These are phyloP conservation scores for Xerus rutilus DNA, from an alignment of 2,797 vertebrate genomes.

Conservation along the genomic window DNA sequence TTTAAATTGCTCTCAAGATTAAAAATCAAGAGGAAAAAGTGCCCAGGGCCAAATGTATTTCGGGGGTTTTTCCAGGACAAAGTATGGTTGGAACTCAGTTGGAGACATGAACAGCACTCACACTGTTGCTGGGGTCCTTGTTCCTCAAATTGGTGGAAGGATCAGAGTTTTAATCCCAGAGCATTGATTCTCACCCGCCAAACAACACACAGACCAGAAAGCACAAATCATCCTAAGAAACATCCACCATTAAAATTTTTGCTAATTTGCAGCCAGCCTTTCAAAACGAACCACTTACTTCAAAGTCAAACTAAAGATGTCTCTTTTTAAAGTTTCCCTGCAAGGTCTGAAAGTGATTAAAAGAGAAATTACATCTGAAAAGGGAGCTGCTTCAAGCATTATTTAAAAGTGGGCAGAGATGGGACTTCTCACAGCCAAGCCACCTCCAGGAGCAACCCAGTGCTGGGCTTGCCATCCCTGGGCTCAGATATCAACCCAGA, in stretches of 20 bases:
- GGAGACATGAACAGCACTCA: conserved; percentile 39
- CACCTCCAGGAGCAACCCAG: background rate
- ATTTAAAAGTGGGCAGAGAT: conserved; percentile 77
- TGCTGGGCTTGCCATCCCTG: background rate
- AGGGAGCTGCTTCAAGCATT: conserved; percentile 72
- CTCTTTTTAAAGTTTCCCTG: conserved; percentile 66
- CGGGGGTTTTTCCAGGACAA: conserved; percentile 71
- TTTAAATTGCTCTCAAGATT: conserved; percentile 84
- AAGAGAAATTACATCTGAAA: conserved; percentile 70
- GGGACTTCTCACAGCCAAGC: conserved; percentile 71
- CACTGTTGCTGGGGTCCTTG: background rate
- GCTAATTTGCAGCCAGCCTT: conserved; percentile 73
- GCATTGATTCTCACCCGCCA: conserved; percentile 57
- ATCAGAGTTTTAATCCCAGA: conserved; percentile 23
- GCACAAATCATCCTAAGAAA: conserved; percentile 69
- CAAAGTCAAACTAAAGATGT: conserved; percentile 78
- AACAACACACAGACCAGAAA: conserved; percentile 60
- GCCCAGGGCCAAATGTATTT: conserved; percentile 81
- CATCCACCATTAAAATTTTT: conserved; percentile 68
- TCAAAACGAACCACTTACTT: conserved; percentile 76
- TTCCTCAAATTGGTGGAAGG: background rate
- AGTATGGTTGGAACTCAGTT: conserved; percentile 59
- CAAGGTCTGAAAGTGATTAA: conserved; percentile 81
- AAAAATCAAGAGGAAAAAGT: conserved; percentile 81
- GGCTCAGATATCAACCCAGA: conserved; percentile 16